These are phyloP conservation scores for Pristionchus fissidentatus DNA, from an alignment of 2,888 invertebrate species.

Conservation along the genomic window DNA sequence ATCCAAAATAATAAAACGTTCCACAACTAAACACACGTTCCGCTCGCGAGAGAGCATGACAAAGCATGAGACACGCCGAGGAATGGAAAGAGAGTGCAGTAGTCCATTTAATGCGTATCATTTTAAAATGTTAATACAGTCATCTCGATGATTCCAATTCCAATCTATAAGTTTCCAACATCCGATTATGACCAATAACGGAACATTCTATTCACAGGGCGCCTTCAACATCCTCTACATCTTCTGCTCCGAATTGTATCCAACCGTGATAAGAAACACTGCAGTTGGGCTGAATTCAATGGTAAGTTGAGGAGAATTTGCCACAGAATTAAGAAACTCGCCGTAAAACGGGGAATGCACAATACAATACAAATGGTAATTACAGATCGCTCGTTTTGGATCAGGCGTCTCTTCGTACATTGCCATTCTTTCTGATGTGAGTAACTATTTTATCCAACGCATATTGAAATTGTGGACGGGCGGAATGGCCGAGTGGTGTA, in stretches of 20 bases:
- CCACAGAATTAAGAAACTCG: background rate
- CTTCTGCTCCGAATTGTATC: slow-evolving; percentile 75
- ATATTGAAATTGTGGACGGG: too few species aligned
- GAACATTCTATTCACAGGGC: slow-evolving; percentile 52
- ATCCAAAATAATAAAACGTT: too few species aligned
- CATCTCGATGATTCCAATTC: too few species aligned
- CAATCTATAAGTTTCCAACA: too few species aligned
- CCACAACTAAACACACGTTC: too few species aligned
- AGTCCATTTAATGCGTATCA: too few species aligned
- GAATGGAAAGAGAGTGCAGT: too few species aligned
- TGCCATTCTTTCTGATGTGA: slow-evolving; percentile 71
- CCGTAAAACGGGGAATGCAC: background rate
- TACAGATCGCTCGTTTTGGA: slow-evolving; percentile 73
- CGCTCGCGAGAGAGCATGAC: too few species aligned
- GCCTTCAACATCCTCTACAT: slow-evolving; percentile 76
- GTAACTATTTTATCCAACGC: background rate
- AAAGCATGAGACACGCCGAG: too few species aligned
- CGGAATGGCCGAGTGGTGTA: too few species aligned
- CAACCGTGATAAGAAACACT: slow-evolving; percentile 74
- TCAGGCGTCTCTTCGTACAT: slow-evolving; percentile 74
- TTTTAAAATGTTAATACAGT: too few species aligned
- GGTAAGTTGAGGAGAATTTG: slow-evolving; percentile 42
- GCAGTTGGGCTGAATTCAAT: slow-evolving; percentile 71
- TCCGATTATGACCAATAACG: too few species aligned
- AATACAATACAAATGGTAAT: background rate